Evolutionary conservation across 2,888 invertebrate species (phyloP), one percentile per base, ranked within the genome.

Genomic region (Gasteruption jaculator): DNA sequence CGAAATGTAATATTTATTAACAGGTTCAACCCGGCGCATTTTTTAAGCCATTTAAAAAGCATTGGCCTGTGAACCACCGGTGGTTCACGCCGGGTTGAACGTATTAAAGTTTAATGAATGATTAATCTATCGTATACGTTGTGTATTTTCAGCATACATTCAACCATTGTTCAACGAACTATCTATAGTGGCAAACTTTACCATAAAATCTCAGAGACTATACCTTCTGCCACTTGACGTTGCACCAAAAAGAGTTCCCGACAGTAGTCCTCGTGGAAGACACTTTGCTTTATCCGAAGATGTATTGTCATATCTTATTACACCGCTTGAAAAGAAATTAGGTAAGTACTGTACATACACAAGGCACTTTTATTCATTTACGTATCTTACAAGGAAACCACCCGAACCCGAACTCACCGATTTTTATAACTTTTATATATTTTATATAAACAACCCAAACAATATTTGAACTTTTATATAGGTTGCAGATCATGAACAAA

Each of bases 121-220:
- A 38, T 22, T 31, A 32, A 45, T 39, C 2, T n/a, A n/a, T 8
- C 8, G 4, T 5, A 4, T 5, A 12, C 18, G 10, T 14, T 46
- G 21, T 19, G 24, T 27, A 19, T 32, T 73, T 74, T 10, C 73
- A 89, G 89, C 80, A 38, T 90, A 88, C 70, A 73, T 94, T 44
- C 78, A 81, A 22, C 86, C 89, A 0, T 86, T 92, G 54, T 71
- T 90, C 32, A 74, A 81, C 8, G 81, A 84, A 48, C 63, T 93
- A 35, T 77, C 79, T 5, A 73, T 79, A 0, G 76, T 91, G 15
- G 85, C 88, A 34, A 82, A 87, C 63, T 86, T 91, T 63, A 83
- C 83, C 0, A 75, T 93, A 1, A 89, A 90, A 64, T 91, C 92
- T 0, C 94, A 95, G 69, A 88, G 91, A 82, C 75, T 93, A 35